phyloP scores from a whole-genome alignment of 37 sponge, comb jelly and placozoan genomes.

The Beroe ovata region DNA sequence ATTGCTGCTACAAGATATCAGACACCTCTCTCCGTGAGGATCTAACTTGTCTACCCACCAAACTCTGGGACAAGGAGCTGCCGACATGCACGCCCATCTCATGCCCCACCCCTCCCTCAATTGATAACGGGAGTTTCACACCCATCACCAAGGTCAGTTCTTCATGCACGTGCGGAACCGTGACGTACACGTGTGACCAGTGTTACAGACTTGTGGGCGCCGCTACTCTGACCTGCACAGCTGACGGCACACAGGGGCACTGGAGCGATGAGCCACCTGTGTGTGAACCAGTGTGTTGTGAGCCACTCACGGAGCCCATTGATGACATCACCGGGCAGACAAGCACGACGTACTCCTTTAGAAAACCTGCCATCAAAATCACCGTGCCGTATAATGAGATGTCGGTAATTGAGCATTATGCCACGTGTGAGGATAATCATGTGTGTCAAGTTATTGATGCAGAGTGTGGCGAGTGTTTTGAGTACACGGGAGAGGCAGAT shows the following conservation, averaged over 20 bases:
- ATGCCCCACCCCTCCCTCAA: not conserved
- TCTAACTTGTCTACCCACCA: conserved; percentile 3
- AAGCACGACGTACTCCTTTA: not conserved
- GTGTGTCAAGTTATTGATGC: conserved; percentile 16
- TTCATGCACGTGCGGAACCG: not conserved
- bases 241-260: not conserved
- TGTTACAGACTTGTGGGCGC: conserved; percentile 14
- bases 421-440: not conserved
- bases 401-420: conserved; percentile 13
- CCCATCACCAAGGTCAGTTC: not conserved
- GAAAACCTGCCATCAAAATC: not conserved
- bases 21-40: not conserved
- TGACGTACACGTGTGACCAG: not conserved
- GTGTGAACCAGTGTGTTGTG: conserved; percentile 30
- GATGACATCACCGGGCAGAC: not conserved
- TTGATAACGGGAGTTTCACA: conserved; percentile 6
- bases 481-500: not conserved
- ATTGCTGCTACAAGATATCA: conserved; percentile 8
- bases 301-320: not conserved
- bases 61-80: conserved; percentile 15
- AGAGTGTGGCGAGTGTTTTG: not conserved
- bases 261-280: not conserved
- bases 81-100: conserved; percentile 1
- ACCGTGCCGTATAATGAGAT: not conserved
- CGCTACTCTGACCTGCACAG: not conserved